These are phyloP conservation scores for Rhynchonycteris naso DNA, from an alignment of 2,797 vertebrate genomes.

Conservation along the genomic window DNA sequence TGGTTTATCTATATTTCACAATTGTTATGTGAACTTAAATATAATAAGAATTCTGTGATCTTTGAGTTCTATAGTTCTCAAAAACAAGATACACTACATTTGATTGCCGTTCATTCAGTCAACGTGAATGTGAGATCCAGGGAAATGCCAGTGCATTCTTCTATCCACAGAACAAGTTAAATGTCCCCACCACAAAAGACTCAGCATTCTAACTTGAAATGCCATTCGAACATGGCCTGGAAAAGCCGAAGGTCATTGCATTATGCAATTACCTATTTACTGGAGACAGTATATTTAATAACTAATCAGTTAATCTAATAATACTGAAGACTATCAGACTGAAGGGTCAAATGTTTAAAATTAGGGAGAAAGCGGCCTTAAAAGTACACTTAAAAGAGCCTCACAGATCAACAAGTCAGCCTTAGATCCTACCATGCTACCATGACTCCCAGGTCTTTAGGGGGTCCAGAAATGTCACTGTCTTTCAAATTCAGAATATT, in stretches of 20 bases:
- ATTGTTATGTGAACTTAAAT: not conserved
- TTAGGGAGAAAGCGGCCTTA: slow-evolving; percentile 79
- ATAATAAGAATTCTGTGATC: not conserved
- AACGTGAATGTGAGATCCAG: not conserved
- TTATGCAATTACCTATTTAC: slow-evolving; percentile 85
- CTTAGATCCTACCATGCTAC: slow-evolving; percentile 28
- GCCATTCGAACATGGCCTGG: slow-evolving; percentile 78
- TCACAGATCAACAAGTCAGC: slow-evolving; percentile 77
- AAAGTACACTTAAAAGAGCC: slow-evolving; percentile 81
- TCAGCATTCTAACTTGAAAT: slow-evolving; percentile 74
- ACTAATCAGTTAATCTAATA: slow-evolving; percentile 85
- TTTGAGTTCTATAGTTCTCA: not conserved
- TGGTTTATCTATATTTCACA: not conserved
- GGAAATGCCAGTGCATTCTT: slow-evolving; percentile 57
- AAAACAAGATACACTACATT: not conserved
- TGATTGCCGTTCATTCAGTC: not conserved
- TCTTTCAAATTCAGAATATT: slow-evolving; percentile 76
- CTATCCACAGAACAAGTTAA: slow-evolving; percentile 70
- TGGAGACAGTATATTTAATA: slow-evolving; percentile 85
- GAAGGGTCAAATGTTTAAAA: slow-evolving; percentile 86
- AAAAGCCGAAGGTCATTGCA: slow-evolving; percentile 76
- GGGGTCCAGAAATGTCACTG: slow-evolving; percentile 77
- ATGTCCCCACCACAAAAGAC: slow-evolving; percentile 55
- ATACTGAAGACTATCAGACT: slow-evolving; percentile 84
- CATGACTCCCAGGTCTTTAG: slow-evolving; percentile 63